Evolutionary conservation across 2,113 vertebrate species (phyloP).

Genomic region (Protobothrops flavoviridis): DNA sequence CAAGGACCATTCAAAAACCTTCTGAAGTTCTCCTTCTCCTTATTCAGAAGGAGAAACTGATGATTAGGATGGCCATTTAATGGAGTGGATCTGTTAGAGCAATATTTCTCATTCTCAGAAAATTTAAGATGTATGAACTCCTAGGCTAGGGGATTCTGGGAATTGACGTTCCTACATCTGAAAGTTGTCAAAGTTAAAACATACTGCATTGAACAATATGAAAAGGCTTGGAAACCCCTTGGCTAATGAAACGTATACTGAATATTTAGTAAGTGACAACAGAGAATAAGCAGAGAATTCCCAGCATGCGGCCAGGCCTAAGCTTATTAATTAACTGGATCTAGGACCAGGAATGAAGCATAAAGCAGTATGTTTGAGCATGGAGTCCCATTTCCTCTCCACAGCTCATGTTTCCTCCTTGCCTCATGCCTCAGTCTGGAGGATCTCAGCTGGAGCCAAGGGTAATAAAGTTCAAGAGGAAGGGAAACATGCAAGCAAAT

Average conservation of each 20-base stretch:
- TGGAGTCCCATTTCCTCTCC: background rate
- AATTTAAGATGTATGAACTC: background rate
- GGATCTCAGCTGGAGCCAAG: slow-evolving; percentile 1
- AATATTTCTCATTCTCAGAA: background rate
- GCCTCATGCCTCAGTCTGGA: background rate
- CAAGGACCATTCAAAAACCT: background rate
- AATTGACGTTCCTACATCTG: background rate
- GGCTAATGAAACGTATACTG: background rate
- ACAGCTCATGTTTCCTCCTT: slow-evolving; percentile 21
- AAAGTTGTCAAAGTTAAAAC: background rate
- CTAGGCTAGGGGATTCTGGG: background rate
- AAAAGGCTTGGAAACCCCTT: background rate
- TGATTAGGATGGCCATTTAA: background rate
- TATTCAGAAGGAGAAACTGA: background rate
- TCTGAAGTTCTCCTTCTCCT: background rate
- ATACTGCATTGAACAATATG: background rate
- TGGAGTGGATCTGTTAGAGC: background rate
- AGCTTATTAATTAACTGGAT: slow-evolving; percentile 1
- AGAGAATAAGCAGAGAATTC: background rate
- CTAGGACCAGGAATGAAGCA: background rate
- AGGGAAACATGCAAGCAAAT: background rate
- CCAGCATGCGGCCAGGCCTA: background rate
- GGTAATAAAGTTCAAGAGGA: background rate
- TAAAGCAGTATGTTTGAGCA: background rate
- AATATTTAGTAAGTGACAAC: background rate